phyloP scores from a whole-genome alignment of 2,113 vertebrate species.

The Panurus biarmicus region DNA sequence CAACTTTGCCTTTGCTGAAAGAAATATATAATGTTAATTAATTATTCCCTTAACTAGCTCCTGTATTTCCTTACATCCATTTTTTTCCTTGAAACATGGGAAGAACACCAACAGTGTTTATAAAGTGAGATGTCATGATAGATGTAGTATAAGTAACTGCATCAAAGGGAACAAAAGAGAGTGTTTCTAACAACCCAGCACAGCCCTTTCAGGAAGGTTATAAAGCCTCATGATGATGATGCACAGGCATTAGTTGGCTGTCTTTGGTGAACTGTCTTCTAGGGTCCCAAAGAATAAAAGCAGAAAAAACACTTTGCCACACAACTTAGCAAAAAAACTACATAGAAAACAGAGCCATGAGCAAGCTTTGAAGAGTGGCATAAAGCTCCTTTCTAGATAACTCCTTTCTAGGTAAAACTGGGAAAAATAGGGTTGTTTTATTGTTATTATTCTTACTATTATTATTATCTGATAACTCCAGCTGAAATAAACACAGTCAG shows the following conservation, averaged over 20 bases:
- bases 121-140: not conserved
- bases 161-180: not conserved
- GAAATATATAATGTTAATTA: not conserved
- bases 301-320: not conserved
- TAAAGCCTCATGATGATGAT: not conserved
- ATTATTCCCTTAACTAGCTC: not conserved
- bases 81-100: not conserved
- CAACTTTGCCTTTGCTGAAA: not conserved
- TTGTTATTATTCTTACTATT: not conserved
- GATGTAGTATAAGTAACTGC: not conserved
- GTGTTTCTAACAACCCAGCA: not conserved
- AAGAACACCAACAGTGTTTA: not conserved
- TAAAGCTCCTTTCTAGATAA: not conserved
- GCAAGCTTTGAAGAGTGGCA: not conserved
- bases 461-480: not conserved
- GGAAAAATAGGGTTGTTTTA: not conserved
- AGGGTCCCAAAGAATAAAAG: not conserved
- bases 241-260: not conserved
- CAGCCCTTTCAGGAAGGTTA: not conserved
- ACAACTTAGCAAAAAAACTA: not conserved
- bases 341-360: not conserved
- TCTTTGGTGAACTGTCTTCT: not conserved
- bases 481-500: not conserved
- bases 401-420: not conserved
- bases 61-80: not conserved